phyloP scores from a whole-genome alignment of 1,140 invertebrate species.

The Hylyphantes graminicola region DNA sequence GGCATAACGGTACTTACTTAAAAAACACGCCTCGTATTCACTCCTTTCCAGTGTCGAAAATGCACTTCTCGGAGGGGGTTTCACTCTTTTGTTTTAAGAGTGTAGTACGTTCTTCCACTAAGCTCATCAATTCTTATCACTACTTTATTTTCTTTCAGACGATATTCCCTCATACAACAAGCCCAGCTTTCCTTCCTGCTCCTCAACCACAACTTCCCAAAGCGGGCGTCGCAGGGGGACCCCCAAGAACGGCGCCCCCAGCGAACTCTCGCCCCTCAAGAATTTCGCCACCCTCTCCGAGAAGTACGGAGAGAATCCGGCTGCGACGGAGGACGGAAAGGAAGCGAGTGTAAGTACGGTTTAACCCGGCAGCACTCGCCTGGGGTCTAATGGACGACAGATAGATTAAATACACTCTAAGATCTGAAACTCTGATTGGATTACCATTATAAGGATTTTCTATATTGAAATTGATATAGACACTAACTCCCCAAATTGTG shows the following conservation, averaged over 20 bases:
- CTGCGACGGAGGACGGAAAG: constrained; percentile 27
- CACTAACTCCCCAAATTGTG: no score
- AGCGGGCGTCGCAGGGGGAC: constrained; percentile 32
- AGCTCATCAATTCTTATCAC: not conserved
- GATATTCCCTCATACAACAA: constrained; percentile 64
- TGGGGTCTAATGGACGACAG: no score
- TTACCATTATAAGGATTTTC: no score
- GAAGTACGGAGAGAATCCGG: constrained; percentile 24
- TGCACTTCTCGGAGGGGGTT: no score
- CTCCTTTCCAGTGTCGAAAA: no score
- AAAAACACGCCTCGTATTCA: no score
- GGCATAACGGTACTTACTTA: no score
- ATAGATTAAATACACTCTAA: not conserved
- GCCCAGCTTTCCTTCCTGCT: constrained; percentile 63
- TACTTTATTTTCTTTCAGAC: constrained; percentile 62
- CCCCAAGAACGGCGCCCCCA: constrained; percentile 16
- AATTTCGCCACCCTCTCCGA: constrained; percentile 44
- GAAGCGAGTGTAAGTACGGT: not conserved
- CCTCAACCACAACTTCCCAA: constrained; percentile 9
- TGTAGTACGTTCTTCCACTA: no score
- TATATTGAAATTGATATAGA: no score
- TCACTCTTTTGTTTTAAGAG: no score
- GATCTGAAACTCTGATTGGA: not conserved
- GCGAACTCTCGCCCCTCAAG: constrained; percentile 45
- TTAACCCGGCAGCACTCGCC: no score